Evolutionary conservation across 2,797 vertebrate species (phyloP), one percentile per base, ranked within the genome.

Genomic region (Astyanax mexicanus): DNA sequence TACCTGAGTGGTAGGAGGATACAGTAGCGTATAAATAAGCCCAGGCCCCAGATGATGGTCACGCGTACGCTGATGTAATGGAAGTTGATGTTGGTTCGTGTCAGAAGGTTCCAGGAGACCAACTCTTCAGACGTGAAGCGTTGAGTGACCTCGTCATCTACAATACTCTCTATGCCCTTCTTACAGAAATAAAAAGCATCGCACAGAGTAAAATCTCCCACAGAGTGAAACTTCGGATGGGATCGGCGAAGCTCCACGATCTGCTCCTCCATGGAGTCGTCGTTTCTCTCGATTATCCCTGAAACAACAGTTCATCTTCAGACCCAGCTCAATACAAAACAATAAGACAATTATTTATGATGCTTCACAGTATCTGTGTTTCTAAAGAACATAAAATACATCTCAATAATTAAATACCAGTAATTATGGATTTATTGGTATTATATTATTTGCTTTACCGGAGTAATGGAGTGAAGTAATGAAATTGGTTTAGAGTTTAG

Each of bases 111-210:
- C 96, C 97, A 99, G 61, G 96, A 97, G 60, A 91, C 94, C 58
- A 99, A 88, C 84, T 99, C 96, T 89, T 99, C 96, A 0, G 97
- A 98, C n/a, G 96, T 96, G 89, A 99, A 99, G 62, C 96, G 88
- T 78, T 97, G 95, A 0, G 97, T 99, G 84, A 99, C 97, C 88
- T 96, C 93, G 55, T 99, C 97, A 44, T 99, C 97, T 64, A 95
- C 94, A 66, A 99, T 97, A 83, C 95, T 95, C 90, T 98, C 96
- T 83, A 98, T 60, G 0, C 97, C 97, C 81, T 94, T 96, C 86
- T 95, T 94, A 86, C 88, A 95, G 92, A 99, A 99, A 89, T 95
- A 98, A 84, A 97, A 94, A 35, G 86, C 91, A 8, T 99, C 95
- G 2, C 94, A 95, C 70, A 98, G 92, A 12, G 93, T 87, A 11